phyloP scores from a whole-genome alignment of 2,113 vertebrate genomes.

The Mesoclemmys tuberculata region DNA sequence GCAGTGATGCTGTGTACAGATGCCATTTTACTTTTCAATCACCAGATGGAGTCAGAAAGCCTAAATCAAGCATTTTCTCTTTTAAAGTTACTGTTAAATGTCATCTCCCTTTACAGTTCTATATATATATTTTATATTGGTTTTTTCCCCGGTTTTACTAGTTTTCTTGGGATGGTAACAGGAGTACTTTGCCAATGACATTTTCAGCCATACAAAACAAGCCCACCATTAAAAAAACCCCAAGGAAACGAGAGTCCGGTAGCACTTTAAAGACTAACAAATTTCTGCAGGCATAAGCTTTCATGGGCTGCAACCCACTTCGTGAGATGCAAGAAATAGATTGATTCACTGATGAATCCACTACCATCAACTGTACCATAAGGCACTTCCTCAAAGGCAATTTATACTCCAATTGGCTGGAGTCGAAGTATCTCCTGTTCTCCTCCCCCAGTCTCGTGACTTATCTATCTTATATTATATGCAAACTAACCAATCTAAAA shows the following conservation, averaged over 20 bases:
- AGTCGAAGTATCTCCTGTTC: neutral
- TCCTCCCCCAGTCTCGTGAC: neutral
- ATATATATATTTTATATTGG: neutral
- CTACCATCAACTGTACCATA: neutral
- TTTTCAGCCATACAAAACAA: neutral
- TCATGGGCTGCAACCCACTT: no score
- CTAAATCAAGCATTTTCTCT: fast-evolving
- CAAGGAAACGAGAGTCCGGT: no score
- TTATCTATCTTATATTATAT: neutral
- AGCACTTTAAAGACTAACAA: no score
- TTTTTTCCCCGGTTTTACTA: neutral
- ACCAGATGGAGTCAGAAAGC: neutral
- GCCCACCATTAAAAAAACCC: no score
- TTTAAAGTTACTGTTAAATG: neutral
- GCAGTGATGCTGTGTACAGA: neutral
- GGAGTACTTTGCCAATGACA: neutral
- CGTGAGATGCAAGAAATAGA: no score
- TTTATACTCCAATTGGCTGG: neutral
- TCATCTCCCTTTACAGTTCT: neutral
- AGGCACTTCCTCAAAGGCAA: neutral
- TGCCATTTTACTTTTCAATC: neutral
- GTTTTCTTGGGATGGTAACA: neutral
- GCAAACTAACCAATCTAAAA: neutral
- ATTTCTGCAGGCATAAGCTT: no score
- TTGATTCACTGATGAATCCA: no score